Percentiles rank a stretch among this genome's conserved stretches.
These are phyloP conservation scores for Ochropleura leucogaster DNA, from an alignment of 2,888 invertebrate species.

Conservation along the genomic window DNA sequence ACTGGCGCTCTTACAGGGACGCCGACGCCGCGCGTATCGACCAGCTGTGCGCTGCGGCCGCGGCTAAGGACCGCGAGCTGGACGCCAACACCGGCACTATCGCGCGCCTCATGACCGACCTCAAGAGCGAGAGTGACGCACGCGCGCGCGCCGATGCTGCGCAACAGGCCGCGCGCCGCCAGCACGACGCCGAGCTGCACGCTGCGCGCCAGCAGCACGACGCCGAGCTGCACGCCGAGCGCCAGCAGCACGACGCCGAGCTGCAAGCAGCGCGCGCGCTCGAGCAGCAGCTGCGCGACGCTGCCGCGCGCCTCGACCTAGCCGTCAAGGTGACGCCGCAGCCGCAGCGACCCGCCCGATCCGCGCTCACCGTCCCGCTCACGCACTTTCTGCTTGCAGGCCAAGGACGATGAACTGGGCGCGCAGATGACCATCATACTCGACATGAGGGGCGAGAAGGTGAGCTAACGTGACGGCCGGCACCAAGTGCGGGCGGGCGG, in stretches of 20 bases:
- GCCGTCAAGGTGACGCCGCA: constrained; percentile 35
- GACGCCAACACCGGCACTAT: constrained; percentile 48
- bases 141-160: constrained; percentile 45
- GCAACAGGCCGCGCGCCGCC: constrained; percentile 20
- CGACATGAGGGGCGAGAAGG: constrained; percentile 79
- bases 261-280: constrained; percentile 7
- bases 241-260: constrained; percentile 50
- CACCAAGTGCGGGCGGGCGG: background rate
- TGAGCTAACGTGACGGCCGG: constrained; percentile 39
- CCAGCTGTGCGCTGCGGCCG: constrained; percentile 23
- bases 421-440: constrained; percentile 75
- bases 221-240: constrained; percentile 27
- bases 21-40: constrained; percentile 38
- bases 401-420: constrained; percentile 75
- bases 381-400: constrained; percentile 48
- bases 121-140: constrained; percentile 47
- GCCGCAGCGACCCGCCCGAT: background rate
- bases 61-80: constrained; percentile 49
- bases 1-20: constrained; percentile 53
- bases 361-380: background rate
- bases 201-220: constrained; percentile 31
- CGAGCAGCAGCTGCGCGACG: constrained; percentile 17
- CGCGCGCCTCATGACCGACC: constrained; percentile 58
- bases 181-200: constrained; percentile 36
- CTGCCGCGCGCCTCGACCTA: constrained; percentile 31